These are phyloP conservation scores for Haliaeetus leucogaster DNA, from an alignment of 2,113 vertebrate genomes.

Conservation along the genomic window DNA sequence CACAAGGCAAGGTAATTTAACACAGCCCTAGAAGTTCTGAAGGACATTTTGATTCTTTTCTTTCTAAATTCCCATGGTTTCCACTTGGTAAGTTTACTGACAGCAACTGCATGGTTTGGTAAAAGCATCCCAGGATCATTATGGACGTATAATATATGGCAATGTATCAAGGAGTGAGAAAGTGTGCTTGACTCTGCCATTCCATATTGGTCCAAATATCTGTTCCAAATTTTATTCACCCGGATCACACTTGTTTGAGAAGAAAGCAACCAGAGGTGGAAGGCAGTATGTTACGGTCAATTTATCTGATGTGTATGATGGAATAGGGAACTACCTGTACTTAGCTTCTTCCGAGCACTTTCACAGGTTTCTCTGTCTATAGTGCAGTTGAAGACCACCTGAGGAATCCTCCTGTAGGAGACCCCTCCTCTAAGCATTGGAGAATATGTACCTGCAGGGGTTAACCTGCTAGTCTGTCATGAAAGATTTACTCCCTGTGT, in stretches of 20 bases:
- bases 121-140: background rate
- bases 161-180: background rate
- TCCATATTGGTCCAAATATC: background rate
- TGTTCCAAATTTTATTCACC: background rate
- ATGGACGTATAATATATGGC: background rate
- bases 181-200: background rate
- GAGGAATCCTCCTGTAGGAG: background rate
- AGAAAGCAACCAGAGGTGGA: background rate
- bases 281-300: background rate
- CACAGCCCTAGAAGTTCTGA: background rate
- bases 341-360: background rate
- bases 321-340: background rate
- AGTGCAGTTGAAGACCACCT: constrained; percentile 36
- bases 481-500: background rate
- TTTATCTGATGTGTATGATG: background rate
- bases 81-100: background rate
- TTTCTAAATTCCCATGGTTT: background rate
- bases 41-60: background rate
- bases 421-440: constrained; percentile 5
- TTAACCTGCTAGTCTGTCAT: background rate
- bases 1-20: background rate
- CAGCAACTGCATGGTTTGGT: background rate
- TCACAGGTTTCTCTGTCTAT: constrained; percentile 1
- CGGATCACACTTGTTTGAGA: background rate
- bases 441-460: background rate